Percentiles rank a stretch among this genome's conserved stretches.
Conservation (phyloP, 2,113 vertebrate genomes). For the Cynoglossus semilaevis region DNA sequence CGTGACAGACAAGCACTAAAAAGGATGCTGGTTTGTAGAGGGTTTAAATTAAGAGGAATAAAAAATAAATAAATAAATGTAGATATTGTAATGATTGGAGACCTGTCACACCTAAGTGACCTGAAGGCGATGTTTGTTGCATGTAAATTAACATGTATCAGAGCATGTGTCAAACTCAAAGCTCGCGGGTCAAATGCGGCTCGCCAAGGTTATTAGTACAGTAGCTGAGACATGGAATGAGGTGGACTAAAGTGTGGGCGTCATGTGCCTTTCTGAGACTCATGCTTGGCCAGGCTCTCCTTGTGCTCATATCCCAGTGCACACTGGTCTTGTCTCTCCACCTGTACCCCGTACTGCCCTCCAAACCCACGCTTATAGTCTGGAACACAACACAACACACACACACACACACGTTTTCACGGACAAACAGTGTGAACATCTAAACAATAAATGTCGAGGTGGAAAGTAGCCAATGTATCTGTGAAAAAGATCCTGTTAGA, state of each 20-base stretch:
- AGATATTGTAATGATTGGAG: too few relatives aligned
- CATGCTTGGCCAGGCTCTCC: conserved; percentile 88
- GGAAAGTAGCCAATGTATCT: neutral
- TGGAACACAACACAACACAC: conserved; percentile 75
- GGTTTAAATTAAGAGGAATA: too few relatives aligned
- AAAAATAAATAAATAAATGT: too few relatives aligned
- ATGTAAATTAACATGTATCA: too few relatives aligned
- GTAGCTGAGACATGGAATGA: too few relatives aligned
- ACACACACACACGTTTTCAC: conserved; percentile 46
- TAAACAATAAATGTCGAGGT: neutral
- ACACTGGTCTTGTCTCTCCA: conserved; percentile 86
- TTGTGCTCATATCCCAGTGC: conserved; percentile 90
- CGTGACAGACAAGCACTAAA: neutral
- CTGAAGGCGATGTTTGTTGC: too few relatives aligned
- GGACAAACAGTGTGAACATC: neutral
- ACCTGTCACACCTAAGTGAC: too few relatives aligned
- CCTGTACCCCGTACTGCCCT: conserved; percentile 87
- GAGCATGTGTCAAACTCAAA: too few relatives aligned
- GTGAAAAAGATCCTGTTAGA: too few relatives aligned
- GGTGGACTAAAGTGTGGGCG: neutral
- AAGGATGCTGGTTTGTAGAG: too few relatives aligned
- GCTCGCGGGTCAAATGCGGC: too few relatives aligned
- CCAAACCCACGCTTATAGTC: conserved; percentile 93
- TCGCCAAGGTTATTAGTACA: too few relatives aligned
- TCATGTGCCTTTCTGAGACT: conserved; percentile 88